A percentile compares a stretch with the other conserved stretches of the same genome.
phyloP scores from a whole-genome alignment of 1,140 invertebrate species.

The Lepidurus couesii region DNA sequence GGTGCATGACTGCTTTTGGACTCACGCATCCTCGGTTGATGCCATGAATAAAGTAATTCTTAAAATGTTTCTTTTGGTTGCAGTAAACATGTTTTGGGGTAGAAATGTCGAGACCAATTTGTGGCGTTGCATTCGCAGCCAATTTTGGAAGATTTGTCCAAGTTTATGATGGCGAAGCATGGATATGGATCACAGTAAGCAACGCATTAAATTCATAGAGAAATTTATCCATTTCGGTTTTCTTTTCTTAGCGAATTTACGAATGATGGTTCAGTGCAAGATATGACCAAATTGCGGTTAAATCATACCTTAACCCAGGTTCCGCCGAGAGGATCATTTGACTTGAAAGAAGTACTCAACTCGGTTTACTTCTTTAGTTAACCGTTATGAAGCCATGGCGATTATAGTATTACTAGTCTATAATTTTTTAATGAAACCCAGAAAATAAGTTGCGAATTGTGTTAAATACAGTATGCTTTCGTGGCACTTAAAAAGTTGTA shows the following conservation, averaged over 20 bases:
- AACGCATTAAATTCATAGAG: neutral
- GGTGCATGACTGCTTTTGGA: slow-evolving; percentile 99
- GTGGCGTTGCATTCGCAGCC: slow-evolving; percentile 86
- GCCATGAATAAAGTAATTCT: slow-evolving; percentile 76
- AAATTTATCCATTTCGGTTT: slow-evolving; percentile 34
- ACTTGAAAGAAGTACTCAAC: slow-evolving; percentile 64
- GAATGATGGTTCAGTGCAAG: slow-evolving; percentile 48
- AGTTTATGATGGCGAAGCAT: slow-evolving; percentile 64
- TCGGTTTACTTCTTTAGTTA: slow-evolving; percentile 71
- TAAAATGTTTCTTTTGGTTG: slow-evolving; percentile 22
- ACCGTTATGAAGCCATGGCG: neutral
- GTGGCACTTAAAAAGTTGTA: no score
- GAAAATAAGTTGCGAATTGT: neutral
- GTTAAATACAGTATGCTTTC: slow-evolving; percentile 15
- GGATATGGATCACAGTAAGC: slow-evolving; percentile 55
- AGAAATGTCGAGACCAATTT: slow-evolving; percentile 94
- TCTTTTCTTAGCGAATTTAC: slow-evolving; percentile 49
- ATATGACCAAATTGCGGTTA: slow-evolving; percentile 55
- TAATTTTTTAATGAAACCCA: slow-evolving; percentile 2
- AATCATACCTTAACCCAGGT: slow-evolving; percentile 56
- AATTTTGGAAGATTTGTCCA: slow-evolving; percentile 81
- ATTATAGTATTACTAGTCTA: slow-evolving; percentile 10
- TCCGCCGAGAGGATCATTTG: slow-evolving; percentile 65
- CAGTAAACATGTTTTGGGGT: slow-evolving; percentile 34
- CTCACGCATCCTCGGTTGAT: slow-evolving; percentile 80